These are phyloP conservation scores for Tiliqua scincoides DNA, from an alignment of 2,113 vertebrate species.

Conservation along the genomic window DNA sequence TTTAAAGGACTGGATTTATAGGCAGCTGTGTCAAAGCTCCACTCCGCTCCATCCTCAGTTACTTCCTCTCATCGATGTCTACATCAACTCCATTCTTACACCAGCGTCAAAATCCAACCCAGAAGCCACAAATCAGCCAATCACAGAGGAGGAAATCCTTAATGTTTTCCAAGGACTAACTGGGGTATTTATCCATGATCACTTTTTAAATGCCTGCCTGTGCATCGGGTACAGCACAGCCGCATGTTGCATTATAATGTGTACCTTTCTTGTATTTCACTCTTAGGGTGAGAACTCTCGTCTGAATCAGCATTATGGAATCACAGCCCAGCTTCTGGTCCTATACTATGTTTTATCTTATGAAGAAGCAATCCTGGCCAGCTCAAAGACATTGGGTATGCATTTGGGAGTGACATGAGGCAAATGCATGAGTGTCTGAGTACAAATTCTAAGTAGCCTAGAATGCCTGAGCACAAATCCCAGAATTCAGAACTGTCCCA, in stretches of 20 bases:
- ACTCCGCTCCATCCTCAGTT: constrained; percentile 95
- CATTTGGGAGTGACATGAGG: background rate
- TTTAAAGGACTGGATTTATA: constrained; percentile 95
- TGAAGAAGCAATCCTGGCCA: constrained; percentile 94
- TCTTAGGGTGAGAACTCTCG: constrained; percentile 82
- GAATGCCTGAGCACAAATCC: background rate
- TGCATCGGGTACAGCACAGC: too few relatives aligned
- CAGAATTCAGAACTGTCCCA: too few relatives aligned
- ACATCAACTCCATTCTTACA: constrained; percentile 97
- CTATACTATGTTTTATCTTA: constrained; percentile 97
- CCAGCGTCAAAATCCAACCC: constrained; percentile 97
- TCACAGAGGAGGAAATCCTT: constrained; percentile 96
- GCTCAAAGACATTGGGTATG: constrained; percentile 88
- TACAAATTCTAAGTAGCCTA: constrained; percentile 1
- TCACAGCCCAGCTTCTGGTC: constrained; percentile 94
- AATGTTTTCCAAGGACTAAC: constrained; percentile 89
- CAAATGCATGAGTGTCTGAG: background rate
- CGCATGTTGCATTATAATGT: background rate
- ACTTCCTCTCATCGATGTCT: constrained; percentile 94
- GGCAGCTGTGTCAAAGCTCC: constrained; percentile 93
- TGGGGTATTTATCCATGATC: constrained; percentile 69
- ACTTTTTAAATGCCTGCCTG: background rate
- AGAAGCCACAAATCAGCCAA: constrained; percentile 97
- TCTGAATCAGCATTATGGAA: constrained; percentile 81
- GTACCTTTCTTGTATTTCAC: constrained; percentile 3